A percentile compares a stretch with the other conserved stretches of the same genome.
Conservation (phyloP, 1,140 invertebrate species). For the Rhizoglyphus robini region DNA sequence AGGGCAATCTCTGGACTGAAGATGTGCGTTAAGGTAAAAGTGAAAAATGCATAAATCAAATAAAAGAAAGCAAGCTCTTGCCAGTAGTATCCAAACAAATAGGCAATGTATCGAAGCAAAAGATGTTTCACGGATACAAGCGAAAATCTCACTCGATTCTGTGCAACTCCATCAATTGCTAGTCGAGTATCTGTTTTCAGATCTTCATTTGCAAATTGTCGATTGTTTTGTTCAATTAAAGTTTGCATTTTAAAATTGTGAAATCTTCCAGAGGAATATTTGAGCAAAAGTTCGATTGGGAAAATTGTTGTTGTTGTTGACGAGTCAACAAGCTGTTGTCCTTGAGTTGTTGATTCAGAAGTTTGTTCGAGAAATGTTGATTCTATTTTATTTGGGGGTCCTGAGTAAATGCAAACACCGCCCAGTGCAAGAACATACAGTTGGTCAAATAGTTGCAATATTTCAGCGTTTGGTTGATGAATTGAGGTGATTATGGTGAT, state of each 20-base stretch:
- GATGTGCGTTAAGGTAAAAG: too few species aligned
- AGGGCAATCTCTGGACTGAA: too few species aligned
- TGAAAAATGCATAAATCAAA: not conserved
- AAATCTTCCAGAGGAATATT: not conserved
- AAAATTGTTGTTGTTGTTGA: too few species aligned
- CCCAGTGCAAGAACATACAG: not conserved
- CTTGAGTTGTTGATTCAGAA: not conserved
- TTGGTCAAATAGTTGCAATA: not conserved
- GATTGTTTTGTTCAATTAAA: not conserved
- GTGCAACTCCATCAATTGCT: not conserved
- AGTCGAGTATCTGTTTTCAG: not conserved
- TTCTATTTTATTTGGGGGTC: not conserved
- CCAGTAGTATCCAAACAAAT: not conserved
- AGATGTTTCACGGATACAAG: not conserved
- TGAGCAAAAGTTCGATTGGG: constrained; percentile 1
- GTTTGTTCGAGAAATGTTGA: not conserved
- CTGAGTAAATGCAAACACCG: not conserved
- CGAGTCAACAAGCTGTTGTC: too few species aligned
- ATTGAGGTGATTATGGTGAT: too few species aligned
- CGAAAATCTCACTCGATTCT: not conserved
- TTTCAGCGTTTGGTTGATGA: constrained; percentile 12
- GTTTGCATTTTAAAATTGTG: not conserved
- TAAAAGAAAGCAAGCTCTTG: not conserved
- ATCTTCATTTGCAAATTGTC: not conserved
- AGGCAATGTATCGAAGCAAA: not conserved